Evolutionary conservation across 1,140 invertebrate species (phyloP), one percentile per base, ranked within the genome.

Genomic region (Formica selysi): DNA sequence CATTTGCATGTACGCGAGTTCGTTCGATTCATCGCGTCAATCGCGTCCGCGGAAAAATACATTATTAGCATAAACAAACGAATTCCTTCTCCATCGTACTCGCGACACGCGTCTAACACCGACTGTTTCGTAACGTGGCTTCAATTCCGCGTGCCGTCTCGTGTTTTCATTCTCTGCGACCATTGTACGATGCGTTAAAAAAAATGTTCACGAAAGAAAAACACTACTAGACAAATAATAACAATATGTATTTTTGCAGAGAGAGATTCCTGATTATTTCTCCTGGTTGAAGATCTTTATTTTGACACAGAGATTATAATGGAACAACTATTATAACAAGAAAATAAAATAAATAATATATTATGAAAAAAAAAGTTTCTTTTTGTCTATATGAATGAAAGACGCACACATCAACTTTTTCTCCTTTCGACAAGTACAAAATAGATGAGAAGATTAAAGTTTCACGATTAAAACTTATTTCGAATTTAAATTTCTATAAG

Each of bases 1-100:
- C 41, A 83, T 83, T 81, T 71, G 78, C 44, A 61, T 76, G 11
- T 44, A 19, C 54, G 80, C 32, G 16, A 26, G 44, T 68, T 79
- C 76, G 26, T 38, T n/a, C 44, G 62, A 80, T 70, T 80, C 44
- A 57, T 70, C 64, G 32, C 16, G 48, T 57, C 76, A 54, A 57
- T 80, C 76, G 57, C n/a, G 41, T 68, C 41, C 65, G 65, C 41
- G 64, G 44, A 80, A 80, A 80, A 80, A 70, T 41, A 68, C n/a
- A 22, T 22, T 54, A 70, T 80, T 70, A 80, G 32, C 76, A 79
- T 79, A 79, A 32, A 54, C 38, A 79, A 41, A 54, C 38, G 62
- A 65, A 65, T 36, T 68, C n/a, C 26, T 67, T 76, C 16, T 11
- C 13, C 8, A 26, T 44, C 76, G 16, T 64, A 32, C 38, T 38